Percentiles rank a stretch among this genome's conserved stretches.
phyloP scores from a whole-genome alignment of 2,888 invertebrate genomes.

The Acanthococcus lagerstroemiae region DNA sequence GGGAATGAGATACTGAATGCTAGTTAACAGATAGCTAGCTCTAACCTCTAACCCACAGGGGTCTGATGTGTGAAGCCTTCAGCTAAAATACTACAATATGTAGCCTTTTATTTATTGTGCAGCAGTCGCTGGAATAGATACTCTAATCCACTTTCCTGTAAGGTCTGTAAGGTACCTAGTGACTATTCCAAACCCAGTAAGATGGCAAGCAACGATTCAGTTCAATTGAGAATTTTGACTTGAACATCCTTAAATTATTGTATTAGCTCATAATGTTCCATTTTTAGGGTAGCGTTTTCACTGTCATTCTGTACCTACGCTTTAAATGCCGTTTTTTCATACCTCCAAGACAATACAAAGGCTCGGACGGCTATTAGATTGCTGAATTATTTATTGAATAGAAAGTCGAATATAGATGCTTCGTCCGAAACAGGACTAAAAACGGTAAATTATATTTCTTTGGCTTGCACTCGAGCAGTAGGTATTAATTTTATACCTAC shows the following conservation, averaged over 20 bases:
- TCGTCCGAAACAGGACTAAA: slow-evolving; percentile 42
- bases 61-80: no score
- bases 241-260: no score
- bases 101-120: neutral
- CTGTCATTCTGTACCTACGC: slow-evolving; percentile 46
- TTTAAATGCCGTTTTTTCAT: slow-evolving; percentile 43
- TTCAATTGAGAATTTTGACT: no score
- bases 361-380: slow-evolving; percentile 42
- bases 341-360: slow-evolving; percentile 43
- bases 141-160: no score
- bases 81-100: no score
- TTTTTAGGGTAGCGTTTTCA: slow-evolving; percentile 47
- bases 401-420: slow-evolving; percentile 45
- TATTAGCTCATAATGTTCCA: neutral
- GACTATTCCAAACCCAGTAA: no score
- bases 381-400: slow-evolving; percentile 40
- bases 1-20: slow-evolving; percentile 42
- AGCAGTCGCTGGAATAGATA: no score
- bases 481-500: no score
- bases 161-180: no score
- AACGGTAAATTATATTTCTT: slow-evolving; percentile 37
- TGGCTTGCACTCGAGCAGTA: no score
- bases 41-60: slow-evolving; percentile 42
- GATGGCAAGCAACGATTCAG: no score
- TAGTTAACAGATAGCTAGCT: slow-evolving; percentile 40